Conservation (phyloP, 92 coral and sea anemone species). For the Phenganax subtilis region DNA sequence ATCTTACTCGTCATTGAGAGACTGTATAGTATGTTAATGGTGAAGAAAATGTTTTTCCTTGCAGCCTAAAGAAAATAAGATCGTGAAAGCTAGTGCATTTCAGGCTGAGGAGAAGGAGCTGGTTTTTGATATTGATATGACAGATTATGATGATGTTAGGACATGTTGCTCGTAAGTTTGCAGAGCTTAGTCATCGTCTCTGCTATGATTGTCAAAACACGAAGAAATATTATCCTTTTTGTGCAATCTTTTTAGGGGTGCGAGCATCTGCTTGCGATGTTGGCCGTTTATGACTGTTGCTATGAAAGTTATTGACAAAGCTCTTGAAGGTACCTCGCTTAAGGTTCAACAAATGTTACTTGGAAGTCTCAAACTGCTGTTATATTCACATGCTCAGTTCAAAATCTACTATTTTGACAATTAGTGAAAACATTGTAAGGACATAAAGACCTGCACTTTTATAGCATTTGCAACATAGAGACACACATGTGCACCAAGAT, state of each 20-base stretch:
- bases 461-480: too few species aligned
- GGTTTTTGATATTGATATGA: conserved; percentile 99
- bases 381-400: background rate
- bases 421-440: too few species aligned
- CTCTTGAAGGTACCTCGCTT: conserved; percentile 62
- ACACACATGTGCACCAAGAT: too few species aligned
- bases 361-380: background rate
- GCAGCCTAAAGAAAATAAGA: conserved; percentile 57
- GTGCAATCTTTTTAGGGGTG: conserved; percentile 56
- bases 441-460: too few species aligned
- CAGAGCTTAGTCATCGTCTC: background rate
- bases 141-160: conserved; percentile 95
- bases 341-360: background rate
- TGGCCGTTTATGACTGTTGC: conserved; percentile 95
- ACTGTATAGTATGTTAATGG: background rate
- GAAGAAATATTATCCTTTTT: background rate
- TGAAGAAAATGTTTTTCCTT: background rate
- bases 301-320: conserved; percentile 77
- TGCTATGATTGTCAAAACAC: background rate
- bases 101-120: conserved; percentile 90
- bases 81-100: conserved; percentile 88
- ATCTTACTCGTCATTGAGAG: too few species aligned
- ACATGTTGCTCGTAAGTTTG: conserved; percentile 95
- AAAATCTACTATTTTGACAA: too few species aligned
- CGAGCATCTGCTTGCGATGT: conserved; percentile 80